Evolutionary conservation across 2,113 vertebrate species (phyloP).

Genomic region (Taurulus bubalis): DNA sequence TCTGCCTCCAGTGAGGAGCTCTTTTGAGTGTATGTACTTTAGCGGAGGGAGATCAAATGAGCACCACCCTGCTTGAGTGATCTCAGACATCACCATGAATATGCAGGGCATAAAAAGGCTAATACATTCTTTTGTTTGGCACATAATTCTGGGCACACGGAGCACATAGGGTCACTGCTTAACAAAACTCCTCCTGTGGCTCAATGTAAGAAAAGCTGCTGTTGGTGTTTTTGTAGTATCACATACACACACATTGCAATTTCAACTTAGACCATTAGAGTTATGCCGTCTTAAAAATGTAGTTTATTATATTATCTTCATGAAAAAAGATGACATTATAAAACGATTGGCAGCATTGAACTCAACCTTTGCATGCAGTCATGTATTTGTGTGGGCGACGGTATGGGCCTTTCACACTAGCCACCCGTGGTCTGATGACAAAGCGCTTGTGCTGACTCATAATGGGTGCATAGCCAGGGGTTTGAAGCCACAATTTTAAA

Average conservation of each 20-base stretch:
- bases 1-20: constrained; percentile 68
- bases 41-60: constrained; percentile 78
- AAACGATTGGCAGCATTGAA: constrained; percentile 6
- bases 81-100: constrained; percentile 68
- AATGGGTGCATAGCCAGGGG: constrained; percentile 12
- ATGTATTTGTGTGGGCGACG: constrained; percentile 47
- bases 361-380: constrained; percentile 27
- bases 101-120: constrained; percentile 64
- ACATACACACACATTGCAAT: constrained; percentile 8
- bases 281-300: constrained; percentile 19
- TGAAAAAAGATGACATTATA: constrained; percentile 18
- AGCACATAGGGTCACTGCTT: constrained; percentile 56
- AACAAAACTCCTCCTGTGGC: constrained; percentile 44
- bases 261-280: neutral
- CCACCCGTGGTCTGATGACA: constrained; percentile 52
- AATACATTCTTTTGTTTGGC: constrained; percentile 70
- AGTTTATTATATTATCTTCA: constrained; percentile 18
- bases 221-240: constrained; percentile 17
- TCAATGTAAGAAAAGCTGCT: constrained; percentile 19
- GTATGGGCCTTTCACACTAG: constrained; percentile 31
- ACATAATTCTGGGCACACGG: constrained; percentile 46
- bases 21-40: constrained; percentile 71
- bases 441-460: constrained; percentile 57
- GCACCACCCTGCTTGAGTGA: constrained; percentile 67
- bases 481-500: constrained; percentile 36